Evolutionary conservation across 2,888 invertebrate genomes (phyloP), one percentile per base, ranked within the genome.

Genomic region (Phymatocera aterrima): DNA sequence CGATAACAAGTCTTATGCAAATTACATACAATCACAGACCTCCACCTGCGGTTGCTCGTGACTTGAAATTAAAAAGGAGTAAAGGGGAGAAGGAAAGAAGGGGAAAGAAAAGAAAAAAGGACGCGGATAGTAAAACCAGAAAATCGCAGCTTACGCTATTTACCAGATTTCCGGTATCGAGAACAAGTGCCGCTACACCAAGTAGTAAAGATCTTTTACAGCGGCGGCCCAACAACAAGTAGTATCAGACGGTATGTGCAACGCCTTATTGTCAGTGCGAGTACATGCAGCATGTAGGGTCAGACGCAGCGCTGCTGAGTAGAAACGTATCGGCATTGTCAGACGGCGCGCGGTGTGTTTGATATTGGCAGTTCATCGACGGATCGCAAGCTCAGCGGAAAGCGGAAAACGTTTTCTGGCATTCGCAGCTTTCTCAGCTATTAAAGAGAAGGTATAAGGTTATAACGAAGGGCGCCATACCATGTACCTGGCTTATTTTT

Each of bases 151-250:
- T 1, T 46, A 57, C 57, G 5, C 15, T 12, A 15, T 12, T 4
- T 21, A 3, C 28, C 12, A 28, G 28, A 15, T 4, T 51, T 51
- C 21, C 8, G 10, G 12, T 21, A 10, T 51, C 18, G 51, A 8
- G 21, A 1, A 18, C 21, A 21, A 5, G 57, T 28, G 15, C 57
- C 4, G 68, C 31, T 15, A 37, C n/a, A 37, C 37, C n/a, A 15
- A 68, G 68, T 68, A 68, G 68, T 68, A 68, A 40, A 43, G 68
- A 46, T 68, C 43, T 43, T 40, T n/a, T 24, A 28, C 46, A n/a
- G n/a, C n/a, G n/a, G 43, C 46, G 43, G 46, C 28, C 68, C 43
- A 21, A 68, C 43, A 46, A 46, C 43, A 68, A 68, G 68, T 68
- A 68, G 68, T 68, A 68, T 21, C 15, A 8, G 18, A 37, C 64